phyloP scores from a whole-genome alignment of 2,888 invertebrate genomes.

The Kuschelorhynchus macadamiae region DNA sequence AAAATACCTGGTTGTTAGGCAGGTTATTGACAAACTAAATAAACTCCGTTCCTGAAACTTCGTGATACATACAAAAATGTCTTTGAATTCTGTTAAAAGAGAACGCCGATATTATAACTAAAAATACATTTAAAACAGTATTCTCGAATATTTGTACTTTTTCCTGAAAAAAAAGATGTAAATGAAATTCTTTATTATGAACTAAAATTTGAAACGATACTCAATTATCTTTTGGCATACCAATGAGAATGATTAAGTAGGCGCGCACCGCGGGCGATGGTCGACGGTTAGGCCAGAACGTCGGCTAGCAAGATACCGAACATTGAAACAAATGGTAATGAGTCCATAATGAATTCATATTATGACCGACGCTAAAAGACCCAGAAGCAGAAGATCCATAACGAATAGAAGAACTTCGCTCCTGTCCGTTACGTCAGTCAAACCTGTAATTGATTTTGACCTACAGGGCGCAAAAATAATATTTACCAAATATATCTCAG shows the following conservation, averaged over 20 bases:
- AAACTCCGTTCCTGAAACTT: no score
- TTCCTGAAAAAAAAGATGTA: no score
- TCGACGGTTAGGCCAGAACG: slow-evolving; percentile 29
- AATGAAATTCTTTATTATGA: no score
- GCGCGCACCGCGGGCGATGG: slow-evolving; percentile 34
- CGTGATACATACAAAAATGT: no score
- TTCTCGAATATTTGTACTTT: no score
- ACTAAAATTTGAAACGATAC: no score
- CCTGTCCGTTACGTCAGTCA: slow-evolving; percentile 29
- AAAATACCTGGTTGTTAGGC: no score
- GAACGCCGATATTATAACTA: no score
- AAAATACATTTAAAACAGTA: no score
- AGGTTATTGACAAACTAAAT: no score
- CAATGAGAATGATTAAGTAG: slow-evolving; percentile 36
- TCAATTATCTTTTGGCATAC: slow-evolving; percentile 40
- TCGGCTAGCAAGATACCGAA: slow-evolving; percentile 36
- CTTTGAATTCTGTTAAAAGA: no score
- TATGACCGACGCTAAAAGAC: slow-evolving; percentile 52
- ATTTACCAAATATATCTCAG: background rate
- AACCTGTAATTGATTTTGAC: slow-evolving; percentile 26
- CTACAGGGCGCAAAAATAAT: slow-evolving; percentile 23
- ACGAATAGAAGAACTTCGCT: slow-evolving; percentile 32
- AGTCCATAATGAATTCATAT: slow-evolving; percentile 59
- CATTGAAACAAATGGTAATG: slow-evolving; percentile 61
- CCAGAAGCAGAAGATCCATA: slow-evolving; percentile 47